These are phyloP conservation scores for Mormoops blainvillei DNA, from an alignment of 2,113 vertebrate species.

Conservation along the genomic window DNA sequence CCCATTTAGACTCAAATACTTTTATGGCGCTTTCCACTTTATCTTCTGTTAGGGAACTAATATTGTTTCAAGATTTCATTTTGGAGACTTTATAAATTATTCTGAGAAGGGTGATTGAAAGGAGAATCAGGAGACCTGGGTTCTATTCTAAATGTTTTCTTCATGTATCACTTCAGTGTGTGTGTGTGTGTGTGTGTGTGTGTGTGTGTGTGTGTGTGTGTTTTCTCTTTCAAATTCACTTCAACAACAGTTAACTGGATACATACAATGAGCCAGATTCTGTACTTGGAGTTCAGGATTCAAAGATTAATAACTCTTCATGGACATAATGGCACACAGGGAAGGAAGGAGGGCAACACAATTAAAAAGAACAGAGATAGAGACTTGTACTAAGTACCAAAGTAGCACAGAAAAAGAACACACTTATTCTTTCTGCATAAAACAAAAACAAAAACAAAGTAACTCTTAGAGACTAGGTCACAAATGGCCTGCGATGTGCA, in stretches of 20 bases:
- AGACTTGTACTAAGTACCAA: not conserved
- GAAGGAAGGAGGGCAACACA: not conserved
- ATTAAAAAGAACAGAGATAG: not conserved
- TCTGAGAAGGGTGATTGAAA: not conserved
- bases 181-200: accelerated
- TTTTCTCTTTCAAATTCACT: not conserved
- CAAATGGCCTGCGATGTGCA: not conserved
- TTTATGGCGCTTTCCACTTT: not conserved
- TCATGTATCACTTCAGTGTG: not conserved
- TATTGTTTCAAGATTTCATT: not conserved
- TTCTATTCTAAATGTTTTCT: not conserved
- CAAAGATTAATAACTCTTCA: not conserved
- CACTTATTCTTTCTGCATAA: not conserved
- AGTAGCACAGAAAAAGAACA: not conserved
- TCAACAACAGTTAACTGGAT: not conserved
- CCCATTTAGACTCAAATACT: not conserved
- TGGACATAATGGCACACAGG: not conserved
- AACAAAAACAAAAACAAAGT: not conserved
- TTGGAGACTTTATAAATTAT: not conserved
- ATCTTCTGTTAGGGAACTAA: not conserved
- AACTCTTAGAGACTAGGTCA: not conserved
- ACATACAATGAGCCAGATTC: not conserved
- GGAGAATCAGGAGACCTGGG: not conserved
- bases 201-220: too few species aligned
- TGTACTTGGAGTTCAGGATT: not conserved